Conservation (phyloP, 2,113 vertebrate species). For the Gila orcuttii region DNA sequence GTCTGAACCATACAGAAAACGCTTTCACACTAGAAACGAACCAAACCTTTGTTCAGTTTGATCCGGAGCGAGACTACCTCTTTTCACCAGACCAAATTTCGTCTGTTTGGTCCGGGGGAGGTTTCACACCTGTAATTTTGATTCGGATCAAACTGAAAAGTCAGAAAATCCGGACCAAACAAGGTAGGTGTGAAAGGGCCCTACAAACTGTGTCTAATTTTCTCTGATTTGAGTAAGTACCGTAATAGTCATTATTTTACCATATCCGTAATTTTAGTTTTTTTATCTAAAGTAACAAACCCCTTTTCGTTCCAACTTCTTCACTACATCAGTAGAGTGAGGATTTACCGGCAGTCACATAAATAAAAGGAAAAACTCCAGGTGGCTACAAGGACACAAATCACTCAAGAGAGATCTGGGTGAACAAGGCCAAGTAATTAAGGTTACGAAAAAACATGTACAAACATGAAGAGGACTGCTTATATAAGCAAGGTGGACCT, state of each 20-base stretch:
- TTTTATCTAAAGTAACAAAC: background rate
- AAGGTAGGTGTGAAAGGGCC: too few relatives aligned
- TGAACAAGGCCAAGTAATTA: slow-evolving; percentile 41
- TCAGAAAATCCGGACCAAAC: too few relatives aligned
- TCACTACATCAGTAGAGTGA: background rate
- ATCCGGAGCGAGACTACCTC: too few relatives aligned
- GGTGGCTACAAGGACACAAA: slow-evolving; percentile 12
- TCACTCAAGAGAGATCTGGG: slow-evolving; percentile 26
- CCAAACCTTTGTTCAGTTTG: too few relatives aligned
- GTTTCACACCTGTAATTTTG: too few relatives aligned
- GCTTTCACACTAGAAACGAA: too few relatives aligned
- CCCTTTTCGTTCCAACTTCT: background rate
- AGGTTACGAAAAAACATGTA: slow-evolving; percentile 6
- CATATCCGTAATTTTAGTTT: too few relatives aligned
- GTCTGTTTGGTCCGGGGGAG: too few relatives aligned
- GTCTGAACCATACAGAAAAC: too few relatives aligned
- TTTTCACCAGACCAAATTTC: too few relatives aligned
- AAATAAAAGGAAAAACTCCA: slow-evolving; percentile 40
- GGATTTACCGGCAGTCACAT: slow-evolving; percentile 13
- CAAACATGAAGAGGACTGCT: slow-evolving; percentile 49
- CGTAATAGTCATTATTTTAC: slow-evolving; percentile 4
- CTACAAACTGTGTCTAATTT: slow-evolving; percentile 44
- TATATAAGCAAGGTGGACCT: slow-evolving; percentile 35
- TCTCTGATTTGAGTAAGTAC: slow-evolving; percentile 8
- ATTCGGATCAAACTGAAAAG: too few relatives aligned